These are phyloP conservation scores for Sebastes flavidus DNA, from an alignment of 2,797 vertebrate genomes.

Conservation along the genomic window DNA sequence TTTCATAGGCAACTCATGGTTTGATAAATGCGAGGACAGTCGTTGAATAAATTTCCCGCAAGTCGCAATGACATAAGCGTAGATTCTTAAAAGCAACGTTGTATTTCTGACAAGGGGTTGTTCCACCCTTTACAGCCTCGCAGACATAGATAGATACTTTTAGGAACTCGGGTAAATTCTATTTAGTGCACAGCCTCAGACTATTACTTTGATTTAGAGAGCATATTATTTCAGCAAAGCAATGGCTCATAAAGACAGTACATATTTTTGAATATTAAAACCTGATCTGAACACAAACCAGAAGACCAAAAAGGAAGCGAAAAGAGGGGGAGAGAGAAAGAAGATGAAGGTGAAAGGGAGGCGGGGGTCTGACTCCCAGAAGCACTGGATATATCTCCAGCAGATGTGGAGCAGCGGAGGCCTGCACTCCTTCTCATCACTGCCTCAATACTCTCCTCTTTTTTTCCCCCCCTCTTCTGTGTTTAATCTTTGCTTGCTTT, in stretches of 20 bases:
- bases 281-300: conserved; percentile 74
- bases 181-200: conserved; percentile 43
- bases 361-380: conserved; percentile 63
- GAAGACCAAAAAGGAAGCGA: conserved; percentile 56
- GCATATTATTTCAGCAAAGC: conserved; percentile 65
- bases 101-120: conserved; percentile 33
- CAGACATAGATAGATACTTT: conserved; percentile 38
- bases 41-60: conserved; percentile 14
- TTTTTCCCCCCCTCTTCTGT: not conserved
- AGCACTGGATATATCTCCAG: conserved; percentile 67
- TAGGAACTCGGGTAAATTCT: conserved; percentile 49
- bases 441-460: conserved; percentile 8
- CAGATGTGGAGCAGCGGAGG: conserved; percentile 72
- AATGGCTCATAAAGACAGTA: conserved; percentile 66
- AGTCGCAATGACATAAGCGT: conserved; percentile 14
- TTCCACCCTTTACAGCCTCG: conserved; percentile 3
- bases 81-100: conserved; percentile 33
- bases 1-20: conserved; percentile 32
- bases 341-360: conserved; percentile 63
- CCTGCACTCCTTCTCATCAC: conserved; percentile 61
- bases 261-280: conserved; percentile 75
- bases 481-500: conserved; percentile 28
- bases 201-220: conserved; percentile 71
- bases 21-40: conserved; percentile 36
- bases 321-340: conserved; percentile 28